phyloP scores from a whole-genome alignment of 2,888 invertebrate genomes.

The Fragum sueziense region DNA sequence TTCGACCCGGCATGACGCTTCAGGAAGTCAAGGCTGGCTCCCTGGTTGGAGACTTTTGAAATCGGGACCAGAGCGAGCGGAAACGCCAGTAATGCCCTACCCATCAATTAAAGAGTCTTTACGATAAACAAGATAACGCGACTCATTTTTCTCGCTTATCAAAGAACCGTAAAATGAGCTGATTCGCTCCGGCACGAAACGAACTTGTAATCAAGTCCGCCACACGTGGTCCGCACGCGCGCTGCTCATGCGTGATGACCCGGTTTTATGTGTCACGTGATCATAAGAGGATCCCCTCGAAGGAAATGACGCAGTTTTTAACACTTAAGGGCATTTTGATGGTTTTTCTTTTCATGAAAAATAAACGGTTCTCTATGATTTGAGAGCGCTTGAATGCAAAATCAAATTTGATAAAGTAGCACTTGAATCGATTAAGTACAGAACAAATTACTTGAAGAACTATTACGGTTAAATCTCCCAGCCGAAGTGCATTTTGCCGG shows the following conservation, averaged over 20 bases:
- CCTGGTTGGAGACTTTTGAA: slow-evolving; percentile 47
- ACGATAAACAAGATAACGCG: slow-evolving; percentile 55
- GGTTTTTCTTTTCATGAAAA: slow-evolving; percentile 39
- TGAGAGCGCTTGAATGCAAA: slow-evolving; percentile 36
- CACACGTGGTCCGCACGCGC: slow-evolving; percentile 63
- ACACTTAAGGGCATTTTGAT: slow-evolving; percentile 36
- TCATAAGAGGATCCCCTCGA: slow-evolving; percentile 37
- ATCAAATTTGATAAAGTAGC: slow-evolving; percentile 48
- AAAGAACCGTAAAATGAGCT: slow-evolving; percentile 54
- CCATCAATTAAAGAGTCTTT: slow-evolving; percentile 57
- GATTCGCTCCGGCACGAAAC: slow-evolving; percentile 57
- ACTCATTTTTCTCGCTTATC: slow-evolving; percentile 62
- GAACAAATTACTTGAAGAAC: slow-evolving; percentile 54
- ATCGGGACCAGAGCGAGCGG: slow-evolving; percentile 44
- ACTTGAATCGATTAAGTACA: slow-evolving; percentile 43
- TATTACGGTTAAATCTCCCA: slow-evolving; percentile 40
- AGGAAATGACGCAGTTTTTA: slow-evolving; percentile 11
- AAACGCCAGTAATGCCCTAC: slow-evolving; percentile 25
- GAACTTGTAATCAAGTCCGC: slow-evolving; percentile 59
- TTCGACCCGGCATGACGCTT: slow-evolving; percentile 21
- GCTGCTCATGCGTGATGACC: slow-evolving; percentile 58
- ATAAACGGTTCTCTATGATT: slow-evolving; percentile 27
- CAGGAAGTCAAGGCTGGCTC: slow-evolving; percentile 17
- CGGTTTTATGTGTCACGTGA: slow-evolving; percentile 59
- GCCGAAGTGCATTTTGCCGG: slow-evolving; percentile 43